Base-by-base conservation (phyloP, 2,888 invertebrate genomes). In the Amorpha juglandis region DNA sequence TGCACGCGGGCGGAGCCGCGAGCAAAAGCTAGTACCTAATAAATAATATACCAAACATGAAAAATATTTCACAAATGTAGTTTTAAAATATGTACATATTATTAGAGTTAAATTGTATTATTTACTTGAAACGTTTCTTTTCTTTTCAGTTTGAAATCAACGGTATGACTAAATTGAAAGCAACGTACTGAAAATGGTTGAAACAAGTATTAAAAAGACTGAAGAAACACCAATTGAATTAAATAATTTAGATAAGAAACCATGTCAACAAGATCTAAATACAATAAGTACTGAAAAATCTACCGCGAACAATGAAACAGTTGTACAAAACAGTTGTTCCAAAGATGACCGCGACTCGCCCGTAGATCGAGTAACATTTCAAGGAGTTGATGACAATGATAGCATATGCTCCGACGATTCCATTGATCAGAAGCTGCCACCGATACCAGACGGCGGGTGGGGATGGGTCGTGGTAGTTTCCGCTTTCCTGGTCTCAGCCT, bases 401-500 rank as follows among this genome's bases (percentile, higher is more conserved):
- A 93, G 92, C 69, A 87, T 92, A 67, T 86, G 86, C 66, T 92
- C 92, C 1, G 89, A 90, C n/a, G 87, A 88, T 2, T 83, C 79
- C 11, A 85, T 83, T 16, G 78, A 85, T 51, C 69, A 62, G 9
- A 75, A 92, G 87, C 87, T 95, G 55, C 95, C 95, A 0, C 94
- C 95, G 11, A 95, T 96, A 38, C 97, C 97, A 0, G 97, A 97
- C 75, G 97, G 97, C 0, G 97, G 97, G 0, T 98, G 97, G 96
- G 98, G 97, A 0, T 98, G 98, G 98, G 95, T 98, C 45, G 97
- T 99, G 0, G 98, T 99, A 0, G 89, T 96, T 11, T 95, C 98
- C 6, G 97, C 98, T 0, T 95, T 99, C 72, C 83, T 98, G 33
- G 95, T 98, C n/a, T 97, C 98, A 47, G 95, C 98, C 74, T 96